Conservation (phyloP, 2,888 invertebrate species). For the Eilema sororculum region DNA sequence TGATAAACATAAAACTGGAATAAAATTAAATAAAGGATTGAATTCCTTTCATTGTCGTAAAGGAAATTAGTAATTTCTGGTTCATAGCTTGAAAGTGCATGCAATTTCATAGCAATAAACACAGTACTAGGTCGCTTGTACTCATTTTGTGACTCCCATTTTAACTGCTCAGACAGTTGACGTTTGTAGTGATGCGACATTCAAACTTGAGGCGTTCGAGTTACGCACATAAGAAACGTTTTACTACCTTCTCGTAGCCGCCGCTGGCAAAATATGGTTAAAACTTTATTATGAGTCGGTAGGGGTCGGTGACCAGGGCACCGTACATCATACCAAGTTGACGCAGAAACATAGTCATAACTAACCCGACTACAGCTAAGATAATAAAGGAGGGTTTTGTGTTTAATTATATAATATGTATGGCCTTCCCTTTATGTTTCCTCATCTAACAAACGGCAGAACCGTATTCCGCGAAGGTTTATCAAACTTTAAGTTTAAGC, state of each 20-base stretch:
- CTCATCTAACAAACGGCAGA: no score
- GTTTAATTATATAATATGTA: not conserved
- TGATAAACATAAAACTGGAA: not conserved
- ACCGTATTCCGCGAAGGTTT: no score
- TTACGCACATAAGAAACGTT: not conserved
- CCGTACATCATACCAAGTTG: no score
- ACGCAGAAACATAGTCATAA: not conserved
- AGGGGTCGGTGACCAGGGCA: not conserved
- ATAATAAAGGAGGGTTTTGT: not conserved
- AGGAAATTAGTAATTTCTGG: not conserved
- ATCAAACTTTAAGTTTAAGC: no score
- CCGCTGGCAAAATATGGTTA: not conserved
- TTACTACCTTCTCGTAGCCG: not conserved
- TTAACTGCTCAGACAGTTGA: constrained; percentile 7
- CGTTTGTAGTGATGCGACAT: not conserved
- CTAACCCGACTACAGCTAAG: not conserved
- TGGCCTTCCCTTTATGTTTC: no score
- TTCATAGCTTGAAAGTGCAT: not conserved
- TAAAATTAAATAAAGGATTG: not conserved
- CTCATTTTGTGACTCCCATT: constrained; percentile 5
- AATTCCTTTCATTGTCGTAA: not conserved
- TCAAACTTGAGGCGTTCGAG: not conserved
- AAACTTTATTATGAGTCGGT: not conserved
- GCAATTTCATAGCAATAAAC: not conserved
- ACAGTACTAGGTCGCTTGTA: not conserved